These are phyloP conservation scores for Alloscopus bannaensis DNA, from an alignment of 2,888 invertebrate species.

Conservation along the genomic window DNA sequence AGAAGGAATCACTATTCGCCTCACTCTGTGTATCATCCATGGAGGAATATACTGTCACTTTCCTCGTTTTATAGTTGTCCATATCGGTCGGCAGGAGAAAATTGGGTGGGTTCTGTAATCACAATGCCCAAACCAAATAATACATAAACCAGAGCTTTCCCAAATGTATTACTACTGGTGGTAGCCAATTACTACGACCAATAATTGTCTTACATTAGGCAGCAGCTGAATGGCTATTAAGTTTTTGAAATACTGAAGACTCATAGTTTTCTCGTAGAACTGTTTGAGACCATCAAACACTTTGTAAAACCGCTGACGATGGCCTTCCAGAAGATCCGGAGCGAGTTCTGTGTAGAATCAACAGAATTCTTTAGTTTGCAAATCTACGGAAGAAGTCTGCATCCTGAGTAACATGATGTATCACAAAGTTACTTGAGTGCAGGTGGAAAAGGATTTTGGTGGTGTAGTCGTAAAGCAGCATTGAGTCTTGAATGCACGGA, in stretches of 20 bases:
- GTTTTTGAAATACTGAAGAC: constrained; percentile 97
- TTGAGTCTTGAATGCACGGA: constrained; percentile 95
- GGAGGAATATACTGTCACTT: constrained; percentile 87
- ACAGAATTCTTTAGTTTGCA: not conserved
- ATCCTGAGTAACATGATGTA: not conserved
- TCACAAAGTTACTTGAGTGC: constrained; percentile 81
- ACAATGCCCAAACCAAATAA: not conserved
- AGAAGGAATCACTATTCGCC: constrained; percentile 69
- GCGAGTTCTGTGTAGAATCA: constrained; percentile 83
- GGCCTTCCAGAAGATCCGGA: constrained; percentile 92
- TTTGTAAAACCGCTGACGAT: constrained; percentile 90
- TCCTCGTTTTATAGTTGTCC: constrained; percentile 94
- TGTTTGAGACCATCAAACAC: constrained; percentile 91
- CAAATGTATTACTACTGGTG: not conserved
- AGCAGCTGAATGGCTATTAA: constrained; percentile 94
- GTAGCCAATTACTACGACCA: not conserved
- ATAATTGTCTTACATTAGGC: constrained; percentile 82
- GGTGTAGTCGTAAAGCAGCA: constrained; percentile 95
- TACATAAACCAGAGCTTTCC: not conserved
- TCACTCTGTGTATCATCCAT: constrained; percentile 75
- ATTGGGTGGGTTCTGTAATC: constrained; percentile 89
- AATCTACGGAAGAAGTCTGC: too few species aligned
- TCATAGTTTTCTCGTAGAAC: constrained; percentile 95
- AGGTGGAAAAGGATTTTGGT: constrained; percentile 97
- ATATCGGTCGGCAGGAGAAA: constrained; percentile 95